These are phyloP conservation scores for Odontamblyopus rebecca DNA, from an alignment of 2,797 vertebrate genomes.

Conservation along the genomic window DNA sequence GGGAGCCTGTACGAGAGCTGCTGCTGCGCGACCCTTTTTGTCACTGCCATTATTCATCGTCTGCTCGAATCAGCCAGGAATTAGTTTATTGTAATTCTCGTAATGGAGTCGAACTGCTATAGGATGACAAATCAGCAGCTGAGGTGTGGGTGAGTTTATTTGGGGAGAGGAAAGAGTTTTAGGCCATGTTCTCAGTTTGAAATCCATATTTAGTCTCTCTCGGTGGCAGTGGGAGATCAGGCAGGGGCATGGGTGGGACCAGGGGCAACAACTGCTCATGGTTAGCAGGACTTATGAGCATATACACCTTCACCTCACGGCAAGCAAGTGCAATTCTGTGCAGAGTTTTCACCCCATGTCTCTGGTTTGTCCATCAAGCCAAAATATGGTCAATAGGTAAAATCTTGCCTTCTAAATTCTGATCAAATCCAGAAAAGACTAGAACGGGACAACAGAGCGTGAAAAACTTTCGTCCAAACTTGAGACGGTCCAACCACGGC, in stretches of 20 bases:
- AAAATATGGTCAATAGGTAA: too few relatives aligned
- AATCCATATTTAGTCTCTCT: not conserved
- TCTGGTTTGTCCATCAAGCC: too few relatives aligned
- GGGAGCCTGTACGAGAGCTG: constrained; percentile 70
- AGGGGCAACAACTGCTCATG: not conserved
- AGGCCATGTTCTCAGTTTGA: not conserved
- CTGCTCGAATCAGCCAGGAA: constrained; percentile 70
- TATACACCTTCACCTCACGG: too few relatives aligned
- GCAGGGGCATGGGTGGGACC: not conserved
- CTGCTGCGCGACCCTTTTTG: constrained; percentile 75
- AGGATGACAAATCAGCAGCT: constrained; percentile 42
- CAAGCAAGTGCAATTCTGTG: too few relatives aligned
- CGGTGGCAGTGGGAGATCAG: not conserved
- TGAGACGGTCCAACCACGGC: too few relatives aligned
- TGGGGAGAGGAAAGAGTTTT: constrained; percentile 41
- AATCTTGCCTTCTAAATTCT: too few relatives aligned
- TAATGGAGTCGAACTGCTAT: constrained; percentile 45
- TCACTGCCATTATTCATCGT: constrained; percentile 79
- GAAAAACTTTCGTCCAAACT: too few relatives aligned
- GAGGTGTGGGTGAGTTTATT: constrained; percentile 51
- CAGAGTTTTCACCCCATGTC: too few relatives aligned
- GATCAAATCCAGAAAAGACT: too few relatives aligned
- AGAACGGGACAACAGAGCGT: too few relatives aligned
- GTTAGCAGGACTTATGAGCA: too few relatives aligned
- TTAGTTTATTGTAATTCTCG: constrained; percentile 73